Evolutionary conservation across 2,888 invertebrate genomes (phyloP), one percentile per base, ranked within the genome.

Genomic region (Epistrophe grossulariae): DNA sequence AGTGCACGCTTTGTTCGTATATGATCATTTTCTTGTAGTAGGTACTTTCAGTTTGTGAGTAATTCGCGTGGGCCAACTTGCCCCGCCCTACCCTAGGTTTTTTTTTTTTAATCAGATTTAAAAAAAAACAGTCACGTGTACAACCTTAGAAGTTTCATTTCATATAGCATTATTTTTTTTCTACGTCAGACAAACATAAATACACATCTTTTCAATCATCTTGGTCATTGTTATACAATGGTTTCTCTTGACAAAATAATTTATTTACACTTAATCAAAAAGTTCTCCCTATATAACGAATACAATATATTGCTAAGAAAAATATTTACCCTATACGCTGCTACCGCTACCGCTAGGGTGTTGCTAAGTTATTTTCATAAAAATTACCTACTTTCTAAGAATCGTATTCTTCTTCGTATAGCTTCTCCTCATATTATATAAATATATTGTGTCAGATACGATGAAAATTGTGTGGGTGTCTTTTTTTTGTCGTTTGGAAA

Each of bases 341-440:
- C 31, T 4, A 3, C 10, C 38, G 10, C 38, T 4, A 4, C 10
- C 24, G 3, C n/a, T 17, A 17, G 48, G 66, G 48, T 35, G 48
- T 66, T 66, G 66, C 66, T 50, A 35, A 48, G 66, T 68, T 68
- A 68, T 68, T 38, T 38, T 15, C 5, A 19, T 2, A 35, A 9
- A 62, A 15, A 48, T 31, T 19, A 24, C 11, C 11, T 13, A 40
- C 38, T 48, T 66, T 17, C n/a, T 6, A 1, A 38, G 50, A 31
- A 50, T 50, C 19, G 0, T 35, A 50, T 38, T 50, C 35, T n/a
- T n/a, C n/a, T n/a, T n/a, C n/a, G n/a, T n/a, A n/a, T n/a, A 50
- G 15, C 17, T 50, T 48, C 48, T 48, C n/a, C 45, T 5, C 45
- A 45, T 9, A 11, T 38, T 10, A 17, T 45, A 35, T 35, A 7